These are phyloP conservation scores for Tyrannus savana DNA, from an alignment of 2,113 vertebrate genomes.

Conservation along the genomic window DNA sequence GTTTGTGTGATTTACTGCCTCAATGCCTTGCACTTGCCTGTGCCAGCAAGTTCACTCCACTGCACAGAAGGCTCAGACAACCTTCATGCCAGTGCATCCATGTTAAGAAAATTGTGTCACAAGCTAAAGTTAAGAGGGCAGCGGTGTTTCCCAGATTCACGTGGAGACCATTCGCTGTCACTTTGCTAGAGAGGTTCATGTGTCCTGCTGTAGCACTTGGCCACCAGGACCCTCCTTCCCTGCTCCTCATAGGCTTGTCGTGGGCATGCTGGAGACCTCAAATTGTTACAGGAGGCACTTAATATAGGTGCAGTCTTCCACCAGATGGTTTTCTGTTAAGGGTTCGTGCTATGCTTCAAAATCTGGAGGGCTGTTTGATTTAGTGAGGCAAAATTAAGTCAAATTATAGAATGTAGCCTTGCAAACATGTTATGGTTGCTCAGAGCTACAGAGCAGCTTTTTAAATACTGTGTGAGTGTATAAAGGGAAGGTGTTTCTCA, in stretches of 20 bases:
- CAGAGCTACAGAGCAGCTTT: neutral
- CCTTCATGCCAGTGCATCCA: fast-evolving
- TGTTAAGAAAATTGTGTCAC: neutral
- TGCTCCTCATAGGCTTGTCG: neutral
- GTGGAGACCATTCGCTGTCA: fast-evolving
- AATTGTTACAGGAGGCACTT: neutral
- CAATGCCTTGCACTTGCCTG: neutral
- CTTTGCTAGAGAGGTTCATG: neutral
- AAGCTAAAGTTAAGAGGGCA: neutral
- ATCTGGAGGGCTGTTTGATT: neutral
- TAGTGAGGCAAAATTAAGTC: neutral
- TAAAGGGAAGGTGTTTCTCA: neutral
- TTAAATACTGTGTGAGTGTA: neutral
- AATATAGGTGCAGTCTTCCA: neutral
- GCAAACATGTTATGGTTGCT: neutral
- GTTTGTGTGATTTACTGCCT: neutral
- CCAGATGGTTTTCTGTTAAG: neutral
- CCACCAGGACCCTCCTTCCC: neutral
- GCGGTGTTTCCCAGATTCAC: fast-evolving
- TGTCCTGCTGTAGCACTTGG: neutral
- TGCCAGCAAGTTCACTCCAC: neutral
- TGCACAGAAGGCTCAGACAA: neutral
- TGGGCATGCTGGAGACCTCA: fast-evolving
- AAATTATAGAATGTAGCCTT: fast-evolving
- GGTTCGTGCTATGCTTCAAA: neutral